phyloP scores from a whole-genome alignment of 2,888 invertebrate genomes.

The Carpatolechia fugitivella region DNA sequence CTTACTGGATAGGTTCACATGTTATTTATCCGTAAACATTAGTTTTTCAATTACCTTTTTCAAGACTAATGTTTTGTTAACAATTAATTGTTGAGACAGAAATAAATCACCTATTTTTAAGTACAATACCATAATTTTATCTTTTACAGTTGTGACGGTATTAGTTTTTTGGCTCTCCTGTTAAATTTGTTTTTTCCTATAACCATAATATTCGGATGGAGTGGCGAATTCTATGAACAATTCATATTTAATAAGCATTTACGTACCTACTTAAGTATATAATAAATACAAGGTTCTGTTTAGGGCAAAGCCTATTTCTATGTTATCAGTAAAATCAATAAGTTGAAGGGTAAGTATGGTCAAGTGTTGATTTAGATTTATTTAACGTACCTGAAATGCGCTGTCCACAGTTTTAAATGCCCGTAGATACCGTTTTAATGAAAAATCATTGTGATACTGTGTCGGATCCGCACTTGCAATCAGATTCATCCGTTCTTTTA shows the following conservation, averaged over 20 bases:
- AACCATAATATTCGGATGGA: too few relatives aligned
- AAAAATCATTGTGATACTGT: constrained; percentile 87
- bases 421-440: constrained; percentile 83
- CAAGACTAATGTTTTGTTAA: too few relatives aligned
- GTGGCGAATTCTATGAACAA: background rate
- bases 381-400: constrained; percentile 83
- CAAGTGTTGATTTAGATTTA: background rate
- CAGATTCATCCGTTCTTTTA: constrained; percentile 85
- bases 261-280: too few relatives aligned
- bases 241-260: background rate
- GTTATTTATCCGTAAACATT: too few relatives aligned
- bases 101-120: too few relatives aligned
- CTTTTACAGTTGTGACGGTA: too few relatives aligned
- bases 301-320: background rate
- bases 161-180: too few relatives aligned
- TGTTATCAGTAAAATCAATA: constrained; percentile 4
- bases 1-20: too few relatives aligned
- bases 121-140: too few relatives aligned
- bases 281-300: background rate
- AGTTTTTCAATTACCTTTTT: too few relatives aligned
- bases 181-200: too few relatives aligned
- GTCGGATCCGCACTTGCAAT: constrained; percentile 85
- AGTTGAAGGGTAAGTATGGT: background rate
- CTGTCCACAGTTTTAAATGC: constrained; percentile 87
- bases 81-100: too few relatives aligned